Evolutionary conservation across 2,797 vertebrate species (phyloP).

Genomic region (Hephaestus fuliginosus): DNA sequence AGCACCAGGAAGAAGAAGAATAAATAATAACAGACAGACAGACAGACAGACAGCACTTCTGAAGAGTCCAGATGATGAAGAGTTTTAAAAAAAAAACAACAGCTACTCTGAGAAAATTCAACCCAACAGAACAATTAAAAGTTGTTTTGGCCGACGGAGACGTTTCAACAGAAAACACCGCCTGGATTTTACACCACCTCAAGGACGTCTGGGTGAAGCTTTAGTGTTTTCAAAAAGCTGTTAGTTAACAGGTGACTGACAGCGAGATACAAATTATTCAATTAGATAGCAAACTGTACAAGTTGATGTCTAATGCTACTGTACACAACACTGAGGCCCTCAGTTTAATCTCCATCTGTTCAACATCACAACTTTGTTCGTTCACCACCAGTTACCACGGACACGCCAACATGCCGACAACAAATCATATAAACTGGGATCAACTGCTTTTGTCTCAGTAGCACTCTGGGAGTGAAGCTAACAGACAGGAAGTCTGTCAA

Average conservation of each 20-base stretch:
- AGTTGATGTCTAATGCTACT: constrained; percentile 26
- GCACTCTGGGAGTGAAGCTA: neutral
- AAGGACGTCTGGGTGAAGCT: neutral
- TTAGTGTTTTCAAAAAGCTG: constrained; percentile 32
- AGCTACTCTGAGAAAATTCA: constrained; percentile 2
- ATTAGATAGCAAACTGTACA: constrained; percentile 63
- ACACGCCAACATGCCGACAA: neutral
- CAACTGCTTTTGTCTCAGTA: neutral
- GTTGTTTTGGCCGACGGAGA: neutral
- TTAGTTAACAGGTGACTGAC: neutral
- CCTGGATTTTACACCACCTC: neutral
- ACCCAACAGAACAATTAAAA: neutral
- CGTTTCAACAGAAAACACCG: neutral
- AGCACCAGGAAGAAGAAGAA: constrained; percentile 81
- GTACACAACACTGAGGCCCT: constrained; percentile 45
- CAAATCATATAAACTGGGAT: neutral
- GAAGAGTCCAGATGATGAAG: neutral
- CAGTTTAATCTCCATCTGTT: neutral
- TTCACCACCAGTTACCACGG: neutral
- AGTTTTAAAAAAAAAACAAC: constrained; percentile 12
- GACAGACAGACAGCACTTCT: neutral
- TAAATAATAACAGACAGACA: constrained; percentile 53
- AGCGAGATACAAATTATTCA: neutral
- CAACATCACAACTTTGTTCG: neutral
- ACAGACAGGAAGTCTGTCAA: no score